Base-by-base conservation (phyloP, 2,113 vertebrate species). In the Epinephelus moara region DNA sequence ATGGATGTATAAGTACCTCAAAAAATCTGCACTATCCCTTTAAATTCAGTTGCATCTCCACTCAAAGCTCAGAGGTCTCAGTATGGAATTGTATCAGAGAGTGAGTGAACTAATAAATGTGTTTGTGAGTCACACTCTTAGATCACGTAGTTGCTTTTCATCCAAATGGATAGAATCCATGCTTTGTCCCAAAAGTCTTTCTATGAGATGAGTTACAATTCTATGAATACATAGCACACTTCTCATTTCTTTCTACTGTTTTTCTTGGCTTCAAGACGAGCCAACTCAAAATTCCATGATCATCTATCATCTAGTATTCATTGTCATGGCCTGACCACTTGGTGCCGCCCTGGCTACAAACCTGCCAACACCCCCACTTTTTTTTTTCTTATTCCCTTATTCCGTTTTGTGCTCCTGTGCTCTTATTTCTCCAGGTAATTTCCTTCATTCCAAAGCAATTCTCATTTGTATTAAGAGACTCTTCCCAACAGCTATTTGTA, bases 401-500 rank as follows among this genome's bases (percentile, higher is more conserved):
- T 73, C 19, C 60, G 25, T 37, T 52, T 49, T 25, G 14, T 61
- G 50, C 64, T 49, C 9, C 25, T 11, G 45, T 11, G 9, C 9
- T 64, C 21, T 33, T 74, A 59, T 81, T 74, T 61, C 67, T 80
- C 52, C 27, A 57, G 56, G 64, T 83, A 67, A 82, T 82, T 66
- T 84, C 61, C 40, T 68, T 82, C 40, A 75, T 76, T 90, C 55
- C 18, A 60, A 64, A 70, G 33, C 49, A 60, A 67, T 85, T 80
- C 70, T 53, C 50, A 68, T 80, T 81, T 79, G 59, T 78, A 86
- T 82, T 78, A 73, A 73, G 40, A 70, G 14, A 68, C 57, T 53
- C 47, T 74, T 86, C 60, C 70, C 53, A 66, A 45, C 77, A 85
- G 56, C 76, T 87, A 82, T 84, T 79, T 81, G 71, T 70, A 88